Evolutionary conservation across 2,113 vertebrate species (phyloP), one percentile per base, ranked within the genome.

Genomic region (Empidonax alnorum): DNA sequence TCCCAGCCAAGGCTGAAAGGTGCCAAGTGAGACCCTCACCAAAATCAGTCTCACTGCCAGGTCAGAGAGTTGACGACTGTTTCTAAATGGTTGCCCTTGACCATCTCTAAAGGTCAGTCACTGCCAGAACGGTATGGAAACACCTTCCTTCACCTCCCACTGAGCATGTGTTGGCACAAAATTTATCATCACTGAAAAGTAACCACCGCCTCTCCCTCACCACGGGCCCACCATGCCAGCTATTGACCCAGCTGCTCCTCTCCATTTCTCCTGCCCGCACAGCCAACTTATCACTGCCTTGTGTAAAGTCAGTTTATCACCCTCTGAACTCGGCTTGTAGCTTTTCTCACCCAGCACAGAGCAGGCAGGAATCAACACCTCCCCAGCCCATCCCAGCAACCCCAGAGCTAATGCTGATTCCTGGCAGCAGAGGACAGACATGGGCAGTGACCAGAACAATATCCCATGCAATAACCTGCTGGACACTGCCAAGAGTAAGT

Each of bases 371-470:
- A 53, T 3, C 71, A 35, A 9, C 50, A 56, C 37, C 58, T 75
- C 31, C 46, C 52, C 74, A 41, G 22, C 27, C 41, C 18, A 35
- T 3, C 12, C 65, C 65, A 31, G 28, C 24, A n/a, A 17, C 33
- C 19, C 24, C 1, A 67, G 22, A 72, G 80, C 30, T 39, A 16
- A 19, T 0, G 24, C 50, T 27, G 42, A 55, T 4, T 25, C 31
- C 72, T 27, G 47, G 37, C 50, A 83, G 24, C 25, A 16, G 20
- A 39, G 16, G 5, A 74, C 28, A 74, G 37, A 47, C 44, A 6
- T 12, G 1, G 0, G 33, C 66, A 37, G 9, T 1, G 53, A 39
- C 49, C 39, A 72, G 47, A 65, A 41, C 0, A 0, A 13, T 6
- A 25, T 3, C 27, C 35, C 41, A 5, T 1, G 37, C 71, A 19